phyloP scores from a whole-genome alignment of 2,113 vertebrate species.

The Hydrochoerus hydrochaeris region DNA sequence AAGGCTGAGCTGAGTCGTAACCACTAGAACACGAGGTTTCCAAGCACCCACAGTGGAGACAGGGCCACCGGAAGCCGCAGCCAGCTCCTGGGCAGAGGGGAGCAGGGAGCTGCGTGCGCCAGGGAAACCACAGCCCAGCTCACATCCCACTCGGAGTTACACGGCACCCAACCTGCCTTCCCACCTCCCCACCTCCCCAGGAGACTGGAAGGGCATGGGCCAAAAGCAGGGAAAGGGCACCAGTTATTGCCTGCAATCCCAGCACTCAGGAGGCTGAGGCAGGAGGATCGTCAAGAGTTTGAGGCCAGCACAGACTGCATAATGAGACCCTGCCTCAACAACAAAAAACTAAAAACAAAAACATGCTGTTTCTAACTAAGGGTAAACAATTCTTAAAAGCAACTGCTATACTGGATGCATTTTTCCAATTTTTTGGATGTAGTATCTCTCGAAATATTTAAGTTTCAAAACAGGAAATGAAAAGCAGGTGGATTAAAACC shows the following conservation, averaged over 20 bases:
- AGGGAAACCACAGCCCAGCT: background rate
- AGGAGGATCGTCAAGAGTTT: background rate
- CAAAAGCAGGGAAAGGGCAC: background rate
- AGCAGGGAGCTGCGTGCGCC: fast-evolving
- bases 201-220: background rate
- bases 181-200: background rate
- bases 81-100: background rate
- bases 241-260: background rate
- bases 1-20: background rate
- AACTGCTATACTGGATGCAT: background rate
- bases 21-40: background rate
- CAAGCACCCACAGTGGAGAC: background rate
- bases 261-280: background rate
- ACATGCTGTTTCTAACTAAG: background rate
- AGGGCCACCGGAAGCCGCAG: background rate
- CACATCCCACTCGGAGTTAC: background rate
- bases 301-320: background rate
- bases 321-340: background rate
- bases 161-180: background rate
- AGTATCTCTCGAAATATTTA: background rate
- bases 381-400: background rate
- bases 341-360: background rate
- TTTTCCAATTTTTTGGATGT: background rate
- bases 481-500: background rate
- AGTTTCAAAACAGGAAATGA: background rate